Conservation (phyloP, 2,797 vertebrate genomes). For the Acipenser ruthenus region DNA sequence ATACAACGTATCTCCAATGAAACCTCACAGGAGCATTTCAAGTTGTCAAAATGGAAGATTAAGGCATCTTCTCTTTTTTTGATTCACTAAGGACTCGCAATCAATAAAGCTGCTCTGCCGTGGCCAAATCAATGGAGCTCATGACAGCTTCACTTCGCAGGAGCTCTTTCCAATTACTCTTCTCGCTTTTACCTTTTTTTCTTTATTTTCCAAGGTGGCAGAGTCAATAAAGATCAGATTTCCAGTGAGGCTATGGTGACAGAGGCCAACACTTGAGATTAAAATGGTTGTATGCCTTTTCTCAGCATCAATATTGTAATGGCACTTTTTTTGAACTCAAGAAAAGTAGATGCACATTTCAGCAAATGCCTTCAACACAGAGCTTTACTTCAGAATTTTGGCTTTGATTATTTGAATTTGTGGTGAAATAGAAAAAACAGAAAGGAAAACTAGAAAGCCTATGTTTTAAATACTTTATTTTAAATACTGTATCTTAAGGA, state of each 20-base stretch:
- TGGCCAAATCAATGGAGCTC: constrained; percentile 51
- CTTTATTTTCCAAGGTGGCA: constrained; percentile 39
- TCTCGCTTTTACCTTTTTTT: constrained; percentile 38
- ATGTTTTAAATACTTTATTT: too few species aligned
- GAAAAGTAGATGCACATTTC: too few species aligned
- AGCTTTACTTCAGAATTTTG: too few species aligned
- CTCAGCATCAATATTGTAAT: too few species aligned
- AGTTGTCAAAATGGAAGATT: constrained; percentile 24
- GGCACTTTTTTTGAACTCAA: too few species aligned
- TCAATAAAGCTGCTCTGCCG: constrained; percentile 51
- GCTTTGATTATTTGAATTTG: too few species aligned
- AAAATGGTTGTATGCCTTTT: too few species aligned
- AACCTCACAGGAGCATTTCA: constrained; percentile 19
- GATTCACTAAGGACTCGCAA: constrained; percentile 44
- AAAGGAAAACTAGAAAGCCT: too few species aligned
- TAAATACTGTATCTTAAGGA: too few species aligned
- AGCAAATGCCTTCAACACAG: too few species aligned
- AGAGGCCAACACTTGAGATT: not conserved
- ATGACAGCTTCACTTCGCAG: constrained; percentile 40
- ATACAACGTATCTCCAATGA: not conserved
- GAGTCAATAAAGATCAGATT: constrained; percentile 49
- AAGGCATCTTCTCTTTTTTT: constrained; percentile 30
- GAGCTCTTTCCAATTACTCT: constrained; percentile 49
- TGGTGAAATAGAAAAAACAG: too few species aligned
- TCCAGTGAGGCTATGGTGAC: constrained; percentile 22